A percentile compares a stretch with the other conserved stretches of the same genome.
These are phyloP conservation scores for Drosophila yakuba DNA, from an alignment of 1,140 invertebrate genomes.

Conservation along the genomic window DNA sequence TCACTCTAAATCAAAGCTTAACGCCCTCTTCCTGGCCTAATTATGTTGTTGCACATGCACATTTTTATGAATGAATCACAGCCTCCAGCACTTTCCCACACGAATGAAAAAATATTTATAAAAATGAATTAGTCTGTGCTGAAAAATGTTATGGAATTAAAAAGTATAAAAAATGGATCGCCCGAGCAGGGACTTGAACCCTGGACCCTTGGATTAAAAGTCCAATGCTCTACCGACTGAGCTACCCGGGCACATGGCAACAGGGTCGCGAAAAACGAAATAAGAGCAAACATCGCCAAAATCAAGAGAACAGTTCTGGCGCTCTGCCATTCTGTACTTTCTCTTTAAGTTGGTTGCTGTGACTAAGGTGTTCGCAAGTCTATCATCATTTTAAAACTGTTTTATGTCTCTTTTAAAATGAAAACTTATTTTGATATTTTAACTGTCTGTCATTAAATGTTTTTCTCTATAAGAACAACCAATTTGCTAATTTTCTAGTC, in stretches of 20 bases:
- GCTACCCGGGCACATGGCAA: constrained; percentile 89
- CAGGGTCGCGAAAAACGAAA: constrained; percentile 8
- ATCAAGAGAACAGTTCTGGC: constrained; percentile 6
- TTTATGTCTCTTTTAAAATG: too few relatives aligned
- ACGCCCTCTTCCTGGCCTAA: constrained; percentile 74
- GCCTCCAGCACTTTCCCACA: constrained; percentile 66
- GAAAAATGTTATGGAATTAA: too few relatives aligned
- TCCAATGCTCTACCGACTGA: constrained; percentile 95
- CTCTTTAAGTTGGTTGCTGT: background rate
- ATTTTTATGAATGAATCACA: constrained; percentile 71
- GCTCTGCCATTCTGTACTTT: constrained; percentile 2
- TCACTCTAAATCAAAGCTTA: constrained; percentile 22
- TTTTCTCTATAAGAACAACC: too few relatives aligned
- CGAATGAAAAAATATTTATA: constrained; percentile 39
- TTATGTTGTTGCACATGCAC: constrained; percentile 66
- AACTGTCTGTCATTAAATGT: too few relatives aligned
- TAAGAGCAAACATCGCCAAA: constrained; percentile 14
- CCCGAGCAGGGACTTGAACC: constrained; percentile 92
- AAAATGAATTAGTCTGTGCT: constrained; percentile 14
- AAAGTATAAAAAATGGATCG: constrained; percentile 71
- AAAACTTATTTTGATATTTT: too few relatives aligned
- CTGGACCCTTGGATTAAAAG: constrained; percentile 92
- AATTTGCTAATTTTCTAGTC: too few relatives aligned
- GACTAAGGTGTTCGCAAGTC: constrained; percentile 1
- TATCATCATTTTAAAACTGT: too few relatives aligned